Percentiles rank a stretch among this genome's conserved stretches.
These are phyloP conservation scores for Pristionchus exspectatus DNA, from an alignment of 2,888 invertebrate species.

Conservation along the genomic window DNA sequence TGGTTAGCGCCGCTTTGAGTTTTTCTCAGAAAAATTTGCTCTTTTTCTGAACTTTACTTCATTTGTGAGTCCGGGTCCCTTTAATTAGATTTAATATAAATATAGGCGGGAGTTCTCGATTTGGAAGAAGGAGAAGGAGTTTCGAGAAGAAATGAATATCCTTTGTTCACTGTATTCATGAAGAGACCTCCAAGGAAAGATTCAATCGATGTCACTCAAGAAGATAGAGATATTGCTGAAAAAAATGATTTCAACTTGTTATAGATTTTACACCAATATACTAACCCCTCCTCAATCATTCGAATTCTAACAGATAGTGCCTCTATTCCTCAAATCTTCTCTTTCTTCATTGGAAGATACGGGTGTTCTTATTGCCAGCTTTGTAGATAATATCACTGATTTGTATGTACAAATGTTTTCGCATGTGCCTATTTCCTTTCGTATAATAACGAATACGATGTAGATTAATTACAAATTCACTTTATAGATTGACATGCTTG, in stretches of 20 bases:
- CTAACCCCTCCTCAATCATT: neutral
- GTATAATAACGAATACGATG: constrained; percentile 2
- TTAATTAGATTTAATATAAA: neutral
- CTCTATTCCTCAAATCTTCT: neutral
- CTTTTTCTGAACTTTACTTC: too few species aligned
- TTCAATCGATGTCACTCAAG: neutral
- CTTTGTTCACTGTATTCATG: constrained; percentile 36
- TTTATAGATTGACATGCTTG: neutral
- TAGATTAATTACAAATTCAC: neutral
- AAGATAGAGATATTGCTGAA: constrained; percentile 11
- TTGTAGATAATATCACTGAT: neutral
- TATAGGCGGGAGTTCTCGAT: constrained; percentile 25
- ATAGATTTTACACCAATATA: neutral
- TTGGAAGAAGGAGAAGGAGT: constrained; percentile 51
- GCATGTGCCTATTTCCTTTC: neutral
- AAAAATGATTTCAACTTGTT: neutral
- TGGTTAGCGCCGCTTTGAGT: too few species aligned
- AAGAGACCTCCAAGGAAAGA: neutral
- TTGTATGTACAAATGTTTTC: neutral
- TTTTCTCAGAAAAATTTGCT: too few species aligned
- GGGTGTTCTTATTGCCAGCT: neutral
- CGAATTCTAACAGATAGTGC: neutral
- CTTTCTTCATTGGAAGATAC: neutral
- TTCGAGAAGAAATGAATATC: constrained; percentile 42
- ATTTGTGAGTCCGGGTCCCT: too few species aligned